These are phyloP conservation scores for Clanis bilineata DNA, from an alignment of 2,888 invertebrate genomes.

Conservation along the genomic window DNA sequence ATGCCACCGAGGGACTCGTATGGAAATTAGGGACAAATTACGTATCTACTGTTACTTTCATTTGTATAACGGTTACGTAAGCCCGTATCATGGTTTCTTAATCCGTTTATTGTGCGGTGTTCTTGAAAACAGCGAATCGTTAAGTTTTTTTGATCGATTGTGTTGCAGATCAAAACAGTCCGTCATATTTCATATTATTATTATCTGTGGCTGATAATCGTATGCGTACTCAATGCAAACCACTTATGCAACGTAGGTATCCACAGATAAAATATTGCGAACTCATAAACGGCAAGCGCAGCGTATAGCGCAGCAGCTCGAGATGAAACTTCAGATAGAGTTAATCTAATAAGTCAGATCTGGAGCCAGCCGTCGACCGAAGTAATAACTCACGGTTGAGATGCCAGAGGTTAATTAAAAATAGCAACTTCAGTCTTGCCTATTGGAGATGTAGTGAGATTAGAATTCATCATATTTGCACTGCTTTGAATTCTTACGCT, in stretches of 20 bases:
- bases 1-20: slow-evolving; percentile 68
- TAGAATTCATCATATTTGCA: slow-evolving; percentile 60
- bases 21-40: slow-evolving; percentile 80
- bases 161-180: slow-evolving; percentile 61
- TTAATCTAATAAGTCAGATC: slow-evolving; percentile 81
- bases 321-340: slow-evolving; percentile 76
- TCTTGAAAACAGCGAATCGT: slow-evolving; percentile 48
- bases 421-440: slow-evolving; percentile 76
- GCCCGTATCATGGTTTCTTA: slow-evolving; percentile 64
- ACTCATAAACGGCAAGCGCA: slow-evolving; percentile 56
- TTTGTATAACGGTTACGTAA: slow-evolving; percentile 70
- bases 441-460: slow-evolving; percentile 71
- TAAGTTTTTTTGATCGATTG: slow-evolving; percentile 41
- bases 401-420: slow-evolving; percentile 81
- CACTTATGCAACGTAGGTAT: slow-evolving; percentile 65
- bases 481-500: slow-evolving; percentile 33
- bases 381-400: slow-evolving; percentile 75
- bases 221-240: slow-evolving; percentile 52
- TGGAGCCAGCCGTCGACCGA: slow-evolving; percentile 70
- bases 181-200: slow-evolving; percentile 57
- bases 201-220: slow-evolving; percentile 66
- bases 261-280: slow-evolving; percentile 68
- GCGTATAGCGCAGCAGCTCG: slow-evolving; percentile 47
- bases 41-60: slow-evolving; percentile 74
- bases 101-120: slow-evolving; percentile 60